Evolutionary conservation across 35 echinoderm and acorn worm genomes (phyloP).

Genomic region (Amphiura filiformis): DNA sequence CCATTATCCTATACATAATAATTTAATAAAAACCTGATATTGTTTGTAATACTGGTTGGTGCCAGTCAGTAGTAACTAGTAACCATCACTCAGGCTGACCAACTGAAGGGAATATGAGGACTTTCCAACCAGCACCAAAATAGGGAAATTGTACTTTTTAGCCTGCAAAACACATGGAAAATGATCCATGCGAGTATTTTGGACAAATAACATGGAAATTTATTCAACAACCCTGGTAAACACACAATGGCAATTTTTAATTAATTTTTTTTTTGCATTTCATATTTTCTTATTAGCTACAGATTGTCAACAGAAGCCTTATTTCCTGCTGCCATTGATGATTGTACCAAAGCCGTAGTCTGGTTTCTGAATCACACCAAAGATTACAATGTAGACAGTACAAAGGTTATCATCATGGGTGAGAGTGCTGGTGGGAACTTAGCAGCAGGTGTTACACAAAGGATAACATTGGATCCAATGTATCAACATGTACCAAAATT

Average conservation of each 20-base stretch:
- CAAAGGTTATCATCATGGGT: slow-evolving; percentile 54
- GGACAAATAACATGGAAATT: too few species aligned
- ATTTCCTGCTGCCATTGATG: slow-evolving; percentile 77
- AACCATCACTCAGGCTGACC: too few species aligned
- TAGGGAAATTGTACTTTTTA: not conserved
- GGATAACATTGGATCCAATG: slow-evolving; percentile 23
- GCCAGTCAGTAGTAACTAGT: too few species aligned
- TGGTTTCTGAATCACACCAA: slow-evolving; percentile 50
- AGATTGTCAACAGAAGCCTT: slow-evolving; percentile 63
- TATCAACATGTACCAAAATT: slow-evolving; percentile 20
- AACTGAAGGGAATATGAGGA: too few species aligned
- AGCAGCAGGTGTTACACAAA: slow-evolving; percentile 61
- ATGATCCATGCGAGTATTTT: too few species aligned
- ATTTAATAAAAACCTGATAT: too few species aligned
- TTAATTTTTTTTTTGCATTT: not conserved
- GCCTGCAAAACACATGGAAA: not conserved
- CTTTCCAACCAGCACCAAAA: not conserved
- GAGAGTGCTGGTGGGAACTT: slow-evolving; percentile 87
- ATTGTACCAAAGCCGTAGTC: slow-evolving; percentile 60
- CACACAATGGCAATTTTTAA: not conserved
- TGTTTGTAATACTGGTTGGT: too few species aligned
- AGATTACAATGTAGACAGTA: slow-evolving; percentile 35
- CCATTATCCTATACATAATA: too few species aligned
- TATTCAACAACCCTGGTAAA: not conserved
- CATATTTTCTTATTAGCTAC: slow-evolving; percentile 76